Percentiles rank a stretch among this genome's conserved stretches.
Conservation (phyloP, 2,113 vertebrate genomes). For the Lontra canadensis region DNA sequence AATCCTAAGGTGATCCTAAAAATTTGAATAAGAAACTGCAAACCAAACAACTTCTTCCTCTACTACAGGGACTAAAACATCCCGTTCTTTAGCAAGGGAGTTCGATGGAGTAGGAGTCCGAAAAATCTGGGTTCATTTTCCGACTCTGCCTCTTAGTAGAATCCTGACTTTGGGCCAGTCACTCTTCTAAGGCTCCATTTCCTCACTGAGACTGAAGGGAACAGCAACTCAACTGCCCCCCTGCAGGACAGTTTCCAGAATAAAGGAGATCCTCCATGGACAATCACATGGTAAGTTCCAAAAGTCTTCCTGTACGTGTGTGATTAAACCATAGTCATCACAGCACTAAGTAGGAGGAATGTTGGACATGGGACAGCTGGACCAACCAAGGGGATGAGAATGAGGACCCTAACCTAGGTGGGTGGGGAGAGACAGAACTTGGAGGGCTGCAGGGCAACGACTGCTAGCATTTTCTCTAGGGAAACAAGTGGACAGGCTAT, state of each 20-base stretch:
- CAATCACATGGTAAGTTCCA: not conserved
- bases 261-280: not conserved
- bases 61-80: not conserved
- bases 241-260: not conserved
- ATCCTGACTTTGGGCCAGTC: not conserved
- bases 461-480: not conserved
- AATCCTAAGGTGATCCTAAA: not conserved
- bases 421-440: not conserved
- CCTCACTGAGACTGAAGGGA: not conserved
- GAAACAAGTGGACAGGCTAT: not conserved
- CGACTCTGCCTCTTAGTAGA: not conserved
- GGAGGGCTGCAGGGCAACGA: fast-evolving
- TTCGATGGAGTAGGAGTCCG: not conserved
- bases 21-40: slow-evolving; percentile 42
- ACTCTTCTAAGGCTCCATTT: not conserved
- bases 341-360: not conserved
- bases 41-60: not conserved
- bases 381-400: not conserved
- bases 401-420: fast-evolving
- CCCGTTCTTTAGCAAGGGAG: not conserved
- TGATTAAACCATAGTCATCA: not conserved
- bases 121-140: not conserved
- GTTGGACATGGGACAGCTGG: not conserved
- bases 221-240: not conserved
- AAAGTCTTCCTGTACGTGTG: not conserved